phyloP scores from a whole-genome alignment of 2,888 invertebrate genomes.

The Catocala fraxini region DNA sequence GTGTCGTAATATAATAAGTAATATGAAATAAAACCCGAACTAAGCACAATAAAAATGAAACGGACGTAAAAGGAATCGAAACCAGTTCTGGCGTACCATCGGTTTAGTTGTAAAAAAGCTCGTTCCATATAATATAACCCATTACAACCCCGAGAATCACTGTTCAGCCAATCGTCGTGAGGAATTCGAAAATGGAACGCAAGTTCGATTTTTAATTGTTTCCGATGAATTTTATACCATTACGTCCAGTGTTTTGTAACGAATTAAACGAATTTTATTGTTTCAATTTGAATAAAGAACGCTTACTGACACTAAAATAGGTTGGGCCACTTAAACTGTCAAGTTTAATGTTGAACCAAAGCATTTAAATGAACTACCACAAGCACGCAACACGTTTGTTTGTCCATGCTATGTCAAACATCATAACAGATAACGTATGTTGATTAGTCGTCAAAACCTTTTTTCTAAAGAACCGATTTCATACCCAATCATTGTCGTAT shows the following conservation, averaged over 20 bases:
- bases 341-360: neutral
- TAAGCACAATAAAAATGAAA: conserved; percentile 81
- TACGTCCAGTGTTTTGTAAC: conserved; percentile 68
- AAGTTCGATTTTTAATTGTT: conserved; percentile 83
- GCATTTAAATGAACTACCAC: neutral
- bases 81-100: conserved; percentile 81
- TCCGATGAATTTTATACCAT: conserved; percentile 69
- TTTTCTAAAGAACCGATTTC: conserved; percentile 8
- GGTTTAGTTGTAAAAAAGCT: conserved; percentile 85
- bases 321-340: neutral
- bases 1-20: conserved; percentile 78
- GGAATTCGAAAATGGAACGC: conserved; percentile 80
- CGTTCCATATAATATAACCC: conserved; percentile 86
- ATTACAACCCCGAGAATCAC: conserved; percentile 85
- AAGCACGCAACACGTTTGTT: neutral
- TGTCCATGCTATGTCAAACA: too few species aligned
- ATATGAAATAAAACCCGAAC: conserved; percentile 78
- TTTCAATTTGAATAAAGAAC: conserved; percentile 58
- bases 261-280: conserved; percentile 60
- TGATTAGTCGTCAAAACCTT: neutral
- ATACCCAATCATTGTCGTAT: conserved; percentile 8
- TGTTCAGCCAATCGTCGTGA: conserved; percentile 75
- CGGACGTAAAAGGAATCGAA: conserved; percentile 76
- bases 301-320: conserved; percentile 13
- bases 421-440: too few species aligned